phyloP scores from a whole-genome alignment of 2,113 vertebrate species.

The Hiodon alosoides region DNA sequence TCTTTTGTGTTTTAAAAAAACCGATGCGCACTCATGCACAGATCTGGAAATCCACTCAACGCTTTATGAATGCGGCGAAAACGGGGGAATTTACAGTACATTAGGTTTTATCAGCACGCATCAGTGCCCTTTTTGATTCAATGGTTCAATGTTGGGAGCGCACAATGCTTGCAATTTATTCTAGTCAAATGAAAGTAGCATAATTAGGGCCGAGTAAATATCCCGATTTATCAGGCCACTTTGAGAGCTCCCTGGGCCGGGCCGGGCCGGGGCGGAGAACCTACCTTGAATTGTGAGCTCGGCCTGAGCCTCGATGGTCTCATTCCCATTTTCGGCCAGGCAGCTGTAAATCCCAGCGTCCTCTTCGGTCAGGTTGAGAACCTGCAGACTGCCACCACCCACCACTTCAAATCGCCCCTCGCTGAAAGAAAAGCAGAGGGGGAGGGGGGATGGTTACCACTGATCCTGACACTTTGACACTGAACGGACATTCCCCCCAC shows the following conservation, averaged over 20 bases:
- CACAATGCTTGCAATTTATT: too few species aligned
- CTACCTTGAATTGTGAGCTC: slow-evolving; percentile 85
- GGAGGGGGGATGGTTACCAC: background rate
- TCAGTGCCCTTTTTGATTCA: too few species aligned
- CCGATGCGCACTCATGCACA: too few species aligned
- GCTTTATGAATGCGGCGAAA: too few species aligned
- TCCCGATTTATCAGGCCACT: background rate
- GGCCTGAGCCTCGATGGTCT: slow-evolving; percentile 75
- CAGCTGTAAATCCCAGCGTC: slow-evolving; percentile 82
- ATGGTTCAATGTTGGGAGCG: too few species aligned
- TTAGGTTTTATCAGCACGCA: too few species aligned
- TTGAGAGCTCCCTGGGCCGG: background rate
- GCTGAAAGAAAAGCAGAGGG: slow-evolving; percentile 46
- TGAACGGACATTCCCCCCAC: background rate
- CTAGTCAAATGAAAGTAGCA: background rate
- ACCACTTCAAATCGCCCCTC: slow-evolving; percentile 66
- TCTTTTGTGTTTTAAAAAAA: too few species aligned
- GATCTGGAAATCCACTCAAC: too few species aligned
- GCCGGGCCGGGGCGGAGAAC: background rate
- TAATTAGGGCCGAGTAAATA: background rate
- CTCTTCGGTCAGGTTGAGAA: slow-evolving; percentile 68
- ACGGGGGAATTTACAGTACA: too few species aligned
- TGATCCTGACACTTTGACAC: background rate
- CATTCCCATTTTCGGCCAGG: slow-evolving; percentile 70
- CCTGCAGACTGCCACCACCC: slow-evolving; percentile 72